These are phyloP conservation scores for Cydia pomonella DNA, from an alignment of 1,140 invertebrate species.

Conservation along the genomic window DNA sequence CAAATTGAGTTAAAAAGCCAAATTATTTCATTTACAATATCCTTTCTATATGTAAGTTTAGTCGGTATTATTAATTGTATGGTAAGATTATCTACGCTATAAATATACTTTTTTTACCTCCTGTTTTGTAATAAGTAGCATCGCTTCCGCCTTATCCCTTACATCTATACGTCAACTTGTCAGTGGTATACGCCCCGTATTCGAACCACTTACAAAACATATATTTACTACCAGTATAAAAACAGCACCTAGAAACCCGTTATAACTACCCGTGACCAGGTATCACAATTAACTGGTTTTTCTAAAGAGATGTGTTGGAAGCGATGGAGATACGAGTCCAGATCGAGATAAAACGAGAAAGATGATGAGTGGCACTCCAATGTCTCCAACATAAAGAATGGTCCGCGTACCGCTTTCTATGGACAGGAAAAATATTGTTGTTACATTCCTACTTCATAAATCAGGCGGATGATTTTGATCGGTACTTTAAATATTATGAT, in stretches of 20 bases:
- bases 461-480: background rate
- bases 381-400: slow-evolving; percentile 21
- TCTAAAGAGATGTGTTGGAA: background rate
- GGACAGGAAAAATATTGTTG: slow-evolving; percentile 28
- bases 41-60: background rate
- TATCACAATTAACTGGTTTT: background rate
- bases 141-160: background rate
- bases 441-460: slow-evolving; percentile 25
- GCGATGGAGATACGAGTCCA: background rate
- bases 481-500: slow-evolving; percentile 17
- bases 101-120: slow-evolving; percentile 4
- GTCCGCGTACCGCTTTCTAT: background rate
- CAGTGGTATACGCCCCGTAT: background rate
- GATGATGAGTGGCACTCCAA: slow-evolving; percentile 20
- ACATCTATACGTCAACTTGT: slow-evolving; percentile 4
- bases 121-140: slow-evolving; percentile 8
- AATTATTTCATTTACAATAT: background rate
- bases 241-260: background rate
- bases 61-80: background rate
- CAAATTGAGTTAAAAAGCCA: no score
- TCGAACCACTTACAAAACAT: background rate
- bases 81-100: background rate
- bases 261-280: background rate
- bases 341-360: slow-evolving; percentile 22
- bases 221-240: background rate